These are phyloP conservation scores for Petrophora chlorosata DNA, from an alignment of 2,888 invertebrate genomes.

Conservation along the genomic window DNA sequence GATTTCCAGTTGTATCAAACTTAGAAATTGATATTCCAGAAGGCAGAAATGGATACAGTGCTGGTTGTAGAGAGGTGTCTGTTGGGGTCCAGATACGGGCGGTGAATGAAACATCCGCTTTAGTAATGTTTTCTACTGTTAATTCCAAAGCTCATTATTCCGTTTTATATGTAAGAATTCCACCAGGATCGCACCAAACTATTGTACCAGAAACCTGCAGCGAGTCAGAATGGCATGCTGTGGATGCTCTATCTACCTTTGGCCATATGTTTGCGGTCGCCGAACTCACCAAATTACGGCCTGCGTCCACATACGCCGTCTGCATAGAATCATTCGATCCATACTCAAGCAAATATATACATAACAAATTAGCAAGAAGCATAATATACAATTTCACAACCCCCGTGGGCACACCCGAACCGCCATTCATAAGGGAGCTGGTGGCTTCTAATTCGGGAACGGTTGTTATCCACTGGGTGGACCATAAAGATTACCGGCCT, in stretches of 20 bases:
- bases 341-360: too few species aligned
- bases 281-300: slow-evolving; percentile 52
- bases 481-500: slow-evolving; percentile 62
- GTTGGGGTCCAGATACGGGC: slow-evolving; percentile 54
- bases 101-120: slow-evolving; percentile 57
- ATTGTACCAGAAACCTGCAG: slow-evolving; percentile 71
- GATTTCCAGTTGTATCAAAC: slow-evolving; percentile 52
- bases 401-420: slow-evolving; percentile 65
- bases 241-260: slow-evolving; percentile 43
- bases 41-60: slow-evolving; percentile 67
- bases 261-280: slow-evolving; percentile 43
- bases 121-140: slow-evolving; percentile 54
- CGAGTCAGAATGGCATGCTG: slow-evolving; percentile 65
- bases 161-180: slow-evolving; percentile 62
- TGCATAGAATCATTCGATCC: slow-evolving; percentile 69
- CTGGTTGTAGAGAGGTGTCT: slow-evolving; percentile 57
- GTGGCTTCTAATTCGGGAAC: slow-evolving; percentile 56
- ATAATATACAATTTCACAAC: slow-evolving; percentile 65
- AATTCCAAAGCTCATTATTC: slow-evolving; percentile 56
- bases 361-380: slow-evolving; percentile 56
- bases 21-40: slow-evolving; percentile 51
- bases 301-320: slow-evolving; percentile 69
- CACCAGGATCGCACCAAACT: slow-evolving; percentile 45
- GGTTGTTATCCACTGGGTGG: slow-evolving; percentile 66
- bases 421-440: slow-evolving; percentile 68